These are phyloP conservation scores for Protonibea diacanthus DNA, from an alignment of 2,797 vertebrate species.

Conservation along the genomic window DNA sequence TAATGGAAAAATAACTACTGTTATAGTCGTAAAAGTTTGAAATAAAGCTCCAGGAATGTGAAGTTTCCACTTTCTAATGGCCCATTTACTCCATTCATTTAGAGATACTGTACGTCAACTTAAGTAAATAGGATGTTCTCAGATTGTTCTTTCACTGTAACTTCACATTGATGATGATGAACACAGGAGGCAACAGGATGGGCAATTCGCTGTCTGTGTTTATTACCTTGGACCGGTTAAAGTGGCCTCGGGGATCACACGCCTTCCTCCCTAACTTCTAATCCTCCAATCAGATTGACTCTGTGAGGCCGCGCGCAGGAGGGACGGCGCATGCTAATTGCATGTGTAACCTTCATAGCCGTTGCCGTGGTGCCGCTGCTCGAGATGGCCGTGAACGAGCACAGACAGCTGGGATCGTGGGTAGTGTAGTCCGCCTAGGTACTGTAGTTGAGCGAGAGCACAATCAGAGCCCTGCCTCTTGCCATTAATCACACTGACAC, in stretches of 20 bases:
- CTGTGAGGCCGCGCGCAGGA: slow-evolving; percentile 40
- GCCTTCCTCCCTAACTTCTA: slow-evolving; percentile 37
- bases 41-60: neutral
- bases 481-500: slow-evolving; percentile 80
- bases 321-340: slow-evolving; percentile 11
- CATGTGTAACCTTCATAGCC: slow-evolving; percentile 46
- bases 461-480: slow-evolving; percentile 65
- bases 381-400: neutral
- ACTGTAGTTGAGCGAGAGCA: slow-evolving; percentile 60
- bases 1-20: neutral
- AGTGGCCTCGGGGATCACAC: slow-evolving; percentile 36
- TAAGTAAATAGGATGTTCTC: neutral
- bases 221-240: slow-evolving; percentile 37
- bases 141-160: neutral
- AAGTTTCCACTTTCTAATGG: neutral
- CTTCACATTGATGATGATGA: neutral
- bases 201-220: slow-evolving; percentile 1
- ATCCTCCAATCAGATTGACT: slow-evolving; percentile 25
- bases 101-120: neutral
- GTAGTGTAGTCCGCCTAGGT: slow-evolving; percentile 64
- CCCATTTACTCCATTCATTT: neutral
- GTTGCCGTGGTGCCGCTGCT: neutral
- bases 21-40: neutral
- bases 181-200: neutral
- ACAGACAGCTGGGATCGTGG: slow-evolving; percentile 50